Evolutionary conservation across 1,140 invertebrate species (phyloP).

Genomic region (Magallana gigas): DNA sequence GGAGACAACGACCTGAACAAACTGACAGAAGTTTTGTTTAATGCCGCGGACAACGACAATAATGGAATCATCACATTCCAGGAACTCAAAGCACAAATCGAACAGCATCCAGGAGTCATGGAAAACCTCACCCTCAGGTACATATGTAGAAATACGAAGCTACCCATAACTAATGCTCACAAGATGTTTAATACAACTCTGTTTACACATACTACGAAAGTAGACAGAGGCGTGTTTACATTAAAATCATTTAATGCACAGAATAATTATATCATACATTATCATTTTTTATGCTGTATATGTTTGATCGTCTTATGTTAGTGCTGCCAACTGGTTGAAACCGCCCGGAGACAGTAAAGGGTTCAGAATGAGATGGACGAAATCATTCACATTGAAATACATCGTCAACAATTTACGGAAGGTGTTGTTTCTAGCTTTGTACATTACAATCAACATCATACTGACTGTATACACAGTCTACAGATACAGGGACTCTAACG

Average conservation of each 20-base stretch:
- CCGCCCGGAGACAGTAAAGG: conserved; percentile 57
- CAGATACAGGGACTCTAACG: conserved; percentile 86
- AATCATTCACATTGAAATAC: conserved; percentile 80
- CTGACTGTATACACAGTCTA: conserved; percentile 81
- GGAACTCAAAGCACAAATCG: conserved; percentile 90
- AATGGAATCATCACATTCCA: conserved; percentile 93
- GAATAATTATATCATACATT: too few species aligned
- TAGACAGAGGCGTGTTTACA: too few species aligned
- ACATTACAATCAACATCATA: conserved; percentile 62
- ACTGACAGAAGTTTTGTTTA: conserved; percentile 93
- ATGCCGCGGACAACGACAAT: conserved; percentile 91
- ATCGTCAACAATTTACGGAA: conserved; percentile 94
- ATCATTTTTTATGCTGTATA: too few species aligned
- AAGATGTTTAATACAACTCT: too few species aligned
- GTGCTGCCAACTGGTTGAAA: conserved; percentile 71
- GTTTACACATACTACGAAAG: too few species aligned
- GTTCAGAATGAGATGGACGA: neutral
- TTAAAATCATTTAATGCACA: too few species aligned
- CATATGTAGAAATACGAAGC: conserved; percentile 70
- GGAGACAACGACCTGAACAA: conserved; percentile 93
- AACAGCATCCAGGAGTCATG: conserved; percentile 91
- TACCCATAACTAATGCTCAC: too few species aligned
- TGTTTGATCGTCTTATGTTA: conserved; percentile 51
- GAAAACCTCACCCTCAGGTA: conserved; percentile 94
- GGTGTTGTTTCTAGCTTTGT: conserved; percentile 88